Base-by-base conservation (phyloP, 2,113 vertebrate genomes). In the Crypturellus undulatus region DNA sequence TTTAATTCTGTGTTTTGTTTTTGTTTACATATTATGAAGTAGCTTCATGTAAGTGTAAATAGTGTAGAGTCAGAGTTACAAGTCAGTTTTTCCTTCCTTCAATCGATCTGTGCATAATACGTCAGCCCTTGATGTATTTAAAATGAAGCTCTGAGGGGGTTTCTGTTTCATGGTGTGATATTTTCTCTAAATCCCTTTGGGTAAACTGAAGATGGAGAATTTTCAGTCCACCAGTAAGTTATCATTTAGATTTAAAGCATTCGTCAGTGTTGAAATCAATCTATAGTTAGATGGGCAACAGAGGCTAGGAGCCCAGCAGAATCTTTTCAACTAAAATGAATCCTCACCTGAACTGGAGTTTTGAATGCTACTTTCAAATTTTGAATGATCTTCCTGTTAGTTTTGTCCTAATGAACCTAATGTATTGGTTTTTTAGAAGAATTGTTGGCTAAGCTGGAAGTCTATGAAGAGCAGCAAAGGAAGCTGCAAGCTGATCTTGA, bases 381-480 rank as follows among this genome's bases (percentile, higher is more conserved):
- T 87, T 26, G 36, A 3, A 67, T 70, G 11, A 7, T 54, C 24
- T 64, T 54, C 13, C 13, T 15, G 4, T 36, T 51, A 40, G 36
- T 34, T 75, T 65, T n/a, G 15, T 77, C 15, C 34, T 83, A 36
- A 84, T 21, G 5, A 65, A 25, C 49, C 38, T 18, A 56, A 84
- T 73, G 25, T 21, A 9, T 58, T 49, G 2, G 87, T 87, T 95
- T 95, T 95, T 17, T 21, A 99, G 99, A 98, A 77, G 97, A 98
- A 78, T 96, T 99, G 52, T 97, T 98, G 94, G 94, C 97, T 6
- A 99, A 99, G 94, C 97, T 99, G 87, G 98, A 98, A 84, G 82
- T 98, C 8, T 99, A 99, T 28, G 98, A 99, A 96, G 98, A 99
- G 75, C 98, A 99, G 47, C 99, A 99, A 91, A 98, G 98, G 92